Evolutionary conservation across 2,888 invertebrate genomes (phyloP).

Genomic region (Synanthedon myopaeformis): DNA sequence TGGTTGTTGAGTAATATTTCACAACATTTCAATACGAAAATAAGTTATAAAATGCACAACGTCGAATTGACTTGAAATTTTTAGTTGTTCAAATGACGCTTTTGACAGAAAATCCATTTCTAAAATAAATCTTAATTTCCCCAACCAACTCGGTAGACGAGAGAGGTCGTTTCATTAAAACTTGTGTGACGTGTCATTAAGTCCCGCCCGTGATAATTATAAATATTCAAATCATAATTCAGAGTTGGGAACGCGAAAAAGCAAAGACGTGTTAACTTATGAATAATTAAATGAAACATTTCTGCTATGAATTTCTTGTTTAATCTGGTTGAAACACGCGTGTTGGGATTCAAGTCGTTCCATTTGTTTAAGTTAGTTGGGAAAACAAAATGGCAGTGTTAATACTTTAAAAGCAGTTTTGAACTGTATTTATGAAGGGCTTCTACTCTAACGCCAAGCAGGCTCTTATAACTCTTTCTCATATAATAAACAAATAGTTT

Average conservation of each 20-base stretch:
- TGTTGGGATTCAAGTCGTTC: slow-evolving; percentile 1
- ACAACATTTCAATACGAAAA: no score
- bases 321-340: slow-evolving; percentile 11
- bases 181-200: slow-evolving; percentile 67
- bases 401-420: no score
- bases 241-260: slow-evolving; percentile 45
- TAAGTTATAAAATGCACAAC: background rate
- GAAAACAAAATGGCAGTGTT: no score
- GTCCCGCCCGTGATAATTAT: slow-evolving; percentile 49
- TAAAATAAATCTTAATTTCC: slow-evolving; percentile 45
- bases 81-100: slow-evolving; percentile 3
- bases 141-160: slow-evolving; percentile 46
- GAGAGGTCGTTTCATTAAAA: slow-evolving; percentile 60
- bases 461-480: no score
- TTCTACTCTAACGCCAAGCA: background rate
- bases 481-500: no score
- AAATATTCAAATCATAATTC: slow-evolving; percentile 64
- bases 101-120: slow-evolving; percentile 43
- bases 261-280: slow-evolving; percentile 52
- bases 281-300: slow-evolving; percentile 27
- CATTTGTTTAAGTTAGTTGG: background rate
- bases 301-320: slow-evolving; percentile 8
- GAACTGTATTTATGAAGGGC: no score
- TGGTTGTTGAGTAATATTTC: no score
- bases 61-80: background rate